Percentiles rank a stretch among this genome's conserved stretches.
Evolutionary conservation across 2,797 vertebrate genomes (phyloP).

Genomic region (Coregonus ussuriensis): DNA sequence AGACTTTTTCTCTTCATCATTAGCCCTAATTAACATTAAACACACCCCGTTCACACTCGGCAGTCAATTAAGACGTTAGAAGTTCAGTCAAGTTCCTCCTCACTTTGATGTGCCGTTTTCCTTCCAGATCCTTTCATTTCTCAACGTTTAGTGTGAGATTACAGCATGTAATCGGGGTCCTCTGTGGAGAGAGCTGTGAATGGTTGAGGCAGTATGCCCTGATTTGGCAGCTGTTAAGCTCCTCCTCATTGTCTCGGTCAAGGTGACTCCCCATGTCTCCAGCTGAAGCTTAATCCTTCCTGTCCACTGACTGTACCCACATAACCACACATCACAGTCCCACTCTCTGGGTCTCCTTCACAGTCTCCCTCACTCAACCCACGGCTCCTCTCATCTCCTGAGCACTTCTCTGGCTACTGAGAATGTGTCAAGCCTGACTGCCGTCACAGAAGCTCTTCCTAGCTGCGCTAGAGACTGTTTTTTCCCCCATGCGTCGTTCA

Average conservation of each 20-base stretch:
- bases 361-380: not conserved
- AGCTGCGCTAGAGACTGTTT: not conserved
- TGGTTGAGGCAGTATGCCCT: constrained; percentile 38
- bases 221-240: constrained; percentile 53
- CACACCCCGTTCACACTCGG: not conserved
- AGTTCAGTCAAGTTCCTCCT: not conserved
- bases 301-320: constrained; percentile 19
- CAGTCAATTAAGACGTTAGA: not conserved
- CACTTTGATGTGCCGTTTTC: constrained; percentile 22
- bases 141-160: constrained; percentile 39
- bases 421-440: constrained; percentile 26
- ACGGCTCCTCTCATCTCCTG: constrained; percentile 26
- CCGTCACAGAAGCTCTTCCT: constrained; percentile 35
- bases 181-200: constrained; percentile 47
- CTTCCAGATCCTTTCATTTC: constrained; percentile 14
- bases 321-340: constrained; percentile 28
- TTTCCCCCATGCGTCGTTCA: not conserved
- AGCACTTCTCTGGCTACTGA: constrained; percentile 18
- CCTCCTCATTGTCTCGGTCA: constrained; percentile 56
- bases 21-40: not conserved
- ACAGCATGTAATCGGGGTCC: constrained; percentile 48
- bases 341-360: not conserved
- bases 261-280: constrained; percentile 59
- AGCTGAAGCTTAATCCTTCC: constrained; percentile 52
- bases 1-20: not conserved